A percentile compares a stretch with the other conserved stretches of the same genome.
phyloP scores from a whole-genome alignment of 2,797 vertebrate species.

The Propithecus perrieri region DNA sequence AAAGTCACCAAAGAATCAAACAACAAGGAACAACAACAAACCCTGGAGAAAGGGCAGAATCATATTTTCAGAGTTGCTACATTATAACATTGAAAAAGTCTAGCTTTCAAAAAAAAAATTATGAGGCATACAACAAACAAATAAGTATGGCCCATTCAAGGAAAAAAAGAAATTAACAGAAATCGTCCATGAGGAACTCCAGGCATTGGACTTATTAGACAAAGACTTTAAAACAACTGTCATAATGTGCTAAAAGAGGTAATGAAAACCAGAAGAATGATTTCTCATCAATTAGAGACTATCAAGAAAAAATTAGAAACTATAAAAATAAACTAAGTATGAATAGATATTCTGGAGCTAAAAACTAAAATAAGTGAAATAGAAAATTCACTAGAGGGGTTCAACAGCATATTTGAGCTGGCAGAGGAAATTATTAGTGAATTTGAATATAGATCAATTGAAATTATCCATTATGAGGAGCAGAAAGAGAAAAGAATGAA shows the following conservation, averaged over 20 bases:
- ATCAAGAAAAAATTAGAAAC: background rate
- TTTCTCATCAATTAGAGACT: background rate
- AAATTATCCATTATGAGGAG: background rate
- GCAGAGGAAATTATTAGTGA: background rate
- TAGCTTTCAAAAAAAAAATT: background rate
- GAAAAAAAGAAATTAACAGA: constrained; percentile 5
- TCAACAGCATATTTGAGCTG: background rate
- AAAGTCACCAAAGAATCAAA: background rate
- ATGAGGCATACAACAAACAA: background rate
- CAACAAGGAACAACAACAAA: background rate
- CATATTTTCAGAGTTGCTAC: background rate
- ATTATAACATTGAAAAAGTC: background rate
- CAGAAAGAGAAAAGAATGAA: background rate
- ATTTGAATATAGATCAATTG: background rate
- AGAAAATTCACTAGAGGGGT: background rate
- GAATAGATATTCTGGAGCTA: background rate
- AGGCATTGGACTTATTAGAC: background rate
- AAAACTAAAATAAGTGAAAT: background rate
- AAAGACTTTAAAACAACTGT: background rate
- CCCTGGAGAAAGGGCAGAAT: background rate
- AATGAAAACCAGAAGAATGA: background rate
- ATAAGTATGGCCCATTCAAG: background rate
- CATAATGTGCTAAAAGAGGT: background rate
- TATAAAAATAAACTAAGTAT: background rate
- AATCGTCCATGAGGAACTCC: background rate